These are phyloP conservation scores for Harpalus rubripes DNA, from an alignment of 2,888 invertebrate genomes.

Conservation along the genomic window DNA sequence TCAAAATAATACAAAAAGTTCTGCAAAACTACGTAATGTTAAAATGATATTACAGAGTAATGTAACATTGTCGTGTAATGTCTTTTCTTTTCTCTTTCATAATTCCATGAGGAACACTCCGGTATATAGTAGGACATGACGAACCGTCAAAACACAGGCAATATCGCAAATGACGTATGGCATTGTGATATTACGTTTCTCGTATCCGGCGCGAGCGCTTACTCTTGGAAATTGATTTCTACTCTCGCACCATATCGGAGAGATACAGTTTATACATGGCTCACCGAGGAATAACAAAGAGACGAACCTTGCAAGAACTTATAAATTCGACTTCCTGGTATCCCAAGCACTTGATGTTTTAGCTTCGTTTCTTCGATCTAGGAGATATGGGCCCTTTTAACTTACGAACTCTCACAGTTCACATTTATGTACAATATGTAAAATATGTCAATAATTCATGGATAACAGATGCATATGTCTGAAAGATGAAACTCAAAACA, in stretches of 20 bases:
- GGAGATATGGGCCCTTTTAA: constrained; percentile 12
- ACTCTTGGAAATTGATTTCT: constrained; percentile 56
- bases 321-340: constrained; percentile 24
- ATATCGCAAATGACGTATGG: constrained; percentile 63
- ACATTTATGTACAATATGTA: not conserved
- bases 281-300: constrained; percentile 31
- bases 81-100: constrained; percentile 1
- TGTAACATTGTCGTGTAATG: constrained; percentile 43
- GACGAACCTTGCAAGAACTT: constrained; percentile 35
- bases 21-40: not conserved
- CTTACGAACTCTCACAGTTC: not conserved
- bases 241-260: constrained; percentile 58
- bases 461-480: not conserved
- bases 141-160: constrained; percentile 62
- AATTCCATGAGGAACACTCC: constrained; percentile 50
- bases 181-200: constrained; percentile 62
- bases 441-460: constrained; percentile 7
- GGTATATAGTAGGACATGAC: constrained; percentile 50
- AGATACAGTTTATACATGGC: constrained; percentile 46
- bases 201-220: constrained; percentile 49
- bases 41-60: constrained; percentile 11
- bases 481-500: not conserved
- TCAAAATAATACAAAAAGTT: too few species aligned
- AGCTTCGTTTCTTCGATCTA: constrained; percentile 27
- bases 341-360: constrained; percentile 32